Base-by-base conservation (phyloP, 2,888 invertebrate genomes). In the Amphipoea lucens region DNA sequence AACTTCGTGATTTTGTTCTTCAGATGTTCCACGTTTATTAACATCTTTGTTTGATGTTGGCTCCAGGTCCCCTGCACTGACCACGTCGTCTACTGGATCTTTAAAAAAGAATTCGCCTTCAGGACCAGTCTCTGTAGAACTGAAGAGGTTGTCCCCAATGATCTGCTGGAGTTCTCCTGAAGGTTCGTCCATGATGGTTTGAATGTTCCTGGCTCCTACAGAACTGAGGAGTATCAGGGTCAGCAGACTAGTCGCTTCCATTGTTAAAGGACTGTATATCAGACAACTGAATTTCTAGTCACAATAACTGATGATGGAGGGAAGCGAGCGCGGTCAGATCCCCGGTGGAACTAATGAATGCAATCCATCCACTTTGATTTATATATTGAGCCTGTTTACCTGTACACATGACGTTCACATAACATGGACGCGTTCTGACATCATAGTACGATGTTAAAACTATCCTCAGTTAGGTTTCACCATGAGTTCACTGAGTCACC, bases 191-290 rank as follows among this genome's bases (percentile, higher is more conserved):
- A 48, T 65, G 1, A 60, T n/a, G 6, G 5, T 0, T 0, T 40
- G 65, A 42, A 78, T 77, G 20, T 60, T 51, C 70, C 65, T 81
- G 48, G 81, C 83, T 78, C 68, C 69, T 29, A 40, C 83, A 54
- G 12, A 11, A 29, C 51, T 40, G 29, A 81, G 45, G 70, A 83
- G 17, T 67, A 81, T 71, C 60, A 81, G 60, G 45, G 17, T 78
- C 4, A 83, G 51, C 29, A 70, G 11, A 54, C 20, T 12, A 17
- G 36, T 81, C 17, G 36, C 66, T 23, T 78, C 81, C 78, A 81
- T 81, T 62, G 45, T 71, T 83, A 65, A 36, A 11, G 57, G 57
- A 69, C 81, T 82, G 42, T 79, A 62, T 17, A 70, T 77, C 83
- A 82, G 48, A 60, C 20, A 51, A 69, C 77, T 81, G 69, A 77